Percentiles rank a stretch among this genome's conserved stretches.
phyloP scores from a whole-genome alignment of 1,140 invertebrate genomes.

The Pteromalus puparum region DNA sequence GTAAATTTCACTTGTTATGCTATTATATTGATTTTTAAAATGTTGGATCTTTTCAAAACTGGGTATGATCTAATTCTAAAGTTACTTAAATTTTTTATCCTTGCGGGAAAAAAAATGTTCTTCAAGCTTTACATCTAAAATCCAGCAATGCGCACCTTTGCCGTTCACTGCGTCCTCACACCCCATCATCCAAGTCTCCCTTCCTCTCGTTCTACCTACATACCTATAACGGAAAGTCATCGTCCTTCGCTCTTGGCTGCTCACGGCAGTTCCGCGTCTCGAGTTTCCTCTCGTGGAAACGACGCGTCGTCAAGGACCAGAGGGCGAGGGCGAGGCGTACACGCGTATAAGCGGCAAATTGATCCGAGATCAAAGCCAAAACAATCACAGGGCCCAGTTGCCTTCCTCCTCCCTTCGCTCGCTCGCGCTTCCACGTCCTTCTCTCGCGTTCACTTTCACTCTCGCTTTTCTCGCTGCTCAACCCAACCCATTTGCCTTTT shows the following conservation, averaged over 20 bases:
- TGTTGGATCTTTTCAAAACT: too few species aligned
- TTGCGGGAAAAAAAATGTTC: not conserved
- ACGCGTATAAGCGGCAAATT: slow-evolving; percentile 73
- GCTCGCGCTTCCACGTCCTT: slow-evolving; percentile 33
- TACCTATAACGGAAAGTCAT: not conserved
- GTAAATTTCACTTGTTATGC: too few species aligned
- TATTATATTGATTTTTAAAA: too few species aligned
- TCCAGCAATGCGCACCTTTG: not conserved
- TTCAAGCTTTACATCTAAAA: not conserved
- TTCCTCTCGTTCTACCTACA: slow-evolving; percentile 18
- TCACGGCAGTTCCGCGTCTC: slow-evolving; percentile 13
- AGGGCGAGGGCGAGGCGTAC: slow-evolving; percentile 47
- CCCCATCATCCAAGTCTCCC: not conserved
- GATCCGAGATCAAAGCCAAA: slow-evolving; percentile 76
- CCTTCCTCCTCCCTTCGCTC: slow-evolving; percentile 31
- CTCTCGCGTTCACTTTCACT: slow-evolving; percentile 42
- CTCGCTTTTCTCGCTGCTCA: slow-evolving; percentile 18
- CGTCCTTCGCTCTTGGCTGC: not conserved
- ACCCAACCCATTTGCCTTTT: slow-evolving; percentile 25
- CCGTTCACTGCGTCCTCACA: not conserved
- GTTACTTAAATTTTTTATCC: too few species aligned
- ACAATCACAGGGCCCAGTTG: slow-evolving; percentile 69
- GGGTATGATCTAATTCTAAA: too few species aligned
- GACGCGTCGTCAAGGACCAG: slow-evolving; percentile 51
- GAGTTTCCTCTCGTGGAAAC: slow-evolving; percentile 48